These are phyloP conservation scores for Pseudomyrmex concolor DNA, from an alignment of 1,140 invertebrate genomes.

Conservation along the genomic window DNA sequence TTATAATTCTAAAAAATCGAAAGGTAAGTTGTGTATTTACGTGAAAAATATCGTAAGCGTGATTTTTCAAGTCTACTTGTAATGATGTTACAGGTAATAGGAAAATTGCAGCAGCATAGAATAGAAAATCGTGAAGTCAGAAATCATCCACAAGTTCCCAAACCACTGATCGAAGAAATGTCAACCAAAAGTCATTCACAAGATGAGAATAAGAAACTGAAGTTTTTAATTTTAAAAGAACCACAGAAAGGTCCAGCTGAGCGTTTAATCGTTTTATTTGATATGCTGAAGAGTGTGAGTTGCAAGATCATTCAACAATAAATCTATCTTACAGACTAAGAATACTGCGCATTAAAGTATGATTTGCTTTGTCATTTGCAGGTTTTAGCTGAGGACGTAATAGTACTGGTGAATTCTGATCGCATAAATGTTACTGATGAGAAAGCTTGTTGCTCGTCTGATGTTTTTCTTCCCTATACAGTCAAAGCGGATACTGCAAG, in stretches of 20 bases:
- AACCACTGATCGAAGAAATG: too few species aligned
- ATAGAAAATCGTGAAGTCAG: too few species aligned
- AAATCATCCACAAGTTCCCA: too few species aligned
- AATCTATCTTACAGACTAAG: neutral
- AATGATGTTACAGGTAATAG: too few species aligned
- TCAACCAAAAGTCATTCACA: too few species aligned
- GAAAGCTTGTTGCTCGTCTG: conserved; percentile 87
- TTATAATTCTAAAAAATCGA: conserved; percentile 81
- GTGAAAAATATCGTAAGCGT: too few species aligned
- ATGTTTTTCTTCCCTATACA: conserved; percentile 88
- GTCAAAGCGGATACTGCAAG: conserved; percentile 86
- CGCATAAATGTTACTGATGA: conserved; percentile 88
- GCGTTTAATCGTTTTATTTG: conserved; percentile 86
- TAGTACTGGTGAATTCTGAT: conserved; percentile 89
- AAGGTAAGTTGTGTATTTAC: too few species aligned
- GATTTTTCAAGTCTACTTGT: too few species aligned
- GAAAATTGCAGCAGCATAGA: too few species aligned
- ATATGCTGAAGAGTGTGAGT: conserved; percentile 85
- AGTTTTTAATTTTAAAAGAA: conserved; percentile 83
- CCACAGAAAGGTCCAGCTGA: conserved; percentile 82
- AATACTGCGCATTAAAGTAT: neutral
- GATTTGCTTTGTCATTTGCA: conserved; percentile 76
- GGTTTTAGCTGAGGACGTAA: conserved; percentile 87
- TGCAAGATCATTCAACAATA: conserved; percentile 52
- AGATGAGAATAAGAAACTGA: too few species aligned